phyloP scores from a whole-genome alignment of 2,113 vertebrate genomes.

The Manacus vitellinus region DNA sequence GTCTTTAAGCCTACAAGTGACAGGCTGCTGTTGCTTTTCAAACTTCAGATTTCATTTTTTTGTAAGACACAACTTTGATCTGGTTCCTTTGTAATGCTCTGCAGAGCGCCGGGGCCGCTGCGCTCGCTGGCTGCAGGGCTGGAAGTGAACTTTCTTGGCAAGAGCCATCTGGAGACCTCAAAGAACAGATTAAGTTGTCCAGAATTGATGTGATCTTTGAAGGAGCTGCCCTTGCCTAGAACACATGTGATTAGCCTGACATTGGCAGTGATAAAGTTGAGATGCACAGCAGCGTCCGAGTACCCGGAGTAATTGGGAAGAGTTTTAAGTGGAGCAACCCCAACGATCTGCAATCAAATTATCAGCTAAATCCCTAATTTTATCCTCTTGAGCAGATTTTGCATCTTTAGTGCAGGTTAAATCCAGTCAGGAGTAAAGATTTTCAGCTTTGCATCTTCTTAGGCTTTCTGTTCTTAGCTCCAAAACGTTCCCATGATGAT shows the following conservation, averaged over 20 bases:
- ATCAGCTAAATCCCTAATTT: conserved; percentile 8
- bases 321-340: conserved; percentile 14
- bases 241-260: conserved; percentile 52
- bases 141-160: conserved; percentile 60
- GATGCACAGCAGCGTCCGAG: not conserved
- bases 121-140: conserved; percentile 29
- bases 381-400: conserved; percentile 8
- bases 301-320: not conserved
- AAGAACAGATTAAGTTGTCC: conserved; percentile 68
- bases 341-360: conserved; percentile 22
- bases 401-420: not conserved
- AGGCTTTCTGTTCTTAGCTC: not conserved
- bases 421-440: not conserved
- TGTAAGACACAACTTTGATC: conserved; percentile 61
- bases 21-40: conserved; percentile 69
- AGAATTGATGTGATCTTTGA: conserved; percentile 66
- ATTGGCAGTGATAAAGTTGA: conserved; percentile 35
- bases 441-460: not conserved
- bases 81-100: conserved; percentile 62
- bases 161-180: conserved; percentile 66
- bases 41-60: conserved; percentile 59
- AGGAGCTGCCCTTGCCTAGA: conserved; percentile 55
- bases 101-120: not conserved
- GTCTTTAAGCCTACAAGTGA: conserved; percentile 62
- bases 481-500: rapidly evolving